Evolutionary conservation across 1,140 invertebrate genomes (phyloP).

Genomic region (Aradophagus sp.): DNA sequence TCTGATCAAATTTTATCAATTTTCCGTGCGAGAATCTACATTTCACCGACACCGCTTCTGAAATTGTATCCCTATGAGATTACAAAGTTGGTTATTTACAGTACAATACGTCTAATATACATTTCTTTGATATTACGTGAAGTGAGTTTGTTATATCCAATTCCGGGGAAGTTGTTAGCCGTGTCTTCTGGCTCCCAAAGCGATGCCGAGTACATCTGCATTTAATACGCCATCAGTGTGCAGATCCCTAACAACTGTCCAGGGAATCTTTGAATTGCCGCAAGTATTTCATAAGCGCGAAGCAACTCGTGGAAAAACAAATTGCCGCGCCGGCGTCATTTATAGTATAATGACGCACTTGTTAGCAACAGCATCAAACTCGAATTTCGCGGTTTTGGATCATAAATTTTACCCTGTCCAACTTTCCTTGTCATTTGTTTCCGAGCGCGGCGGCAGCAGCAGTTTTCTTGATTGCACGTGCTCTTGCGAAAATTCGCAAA

Average conservation of each 20-base stretch:
- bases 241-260: constrained; percentile 10
- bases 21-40: too few species aligned
- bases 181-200: constrained; percentile 26
- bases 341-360: constrained; percentile 8
- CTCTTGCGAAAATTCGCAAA: too few species aligned
- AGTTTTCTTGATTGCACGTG: too few species aligned
- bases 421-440: too few species aligned
- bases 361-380: constrained; percentile 7
- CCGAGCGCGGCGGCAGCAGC: too few species aligned
- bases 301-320: constrained; percentile 22
- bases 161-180: constrained; percentile 28
- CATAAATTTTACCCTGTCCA: too few species aligned
- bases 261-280: constrained; percentile 20
- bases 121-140: constrained; percentile 43
- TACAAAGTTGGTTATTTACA: constrained; percentile 36
- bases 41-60: neutral
- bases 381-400: constrained; percentile 1
- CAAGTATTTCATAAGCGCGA: constrained; percentile 12
- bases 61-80: constrained; percentile 18
- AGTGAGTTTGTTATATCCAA: constrained; percentile 19
- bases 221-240: constrained; percentile 18
- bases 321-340: constrained; percentile 8
- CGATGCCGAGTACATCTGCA: constrained; percentile 24
- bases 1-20: too few species aligned
- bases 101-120: constrained; percentile 35